A percentile compares a stretch with the other conserved stretches of the same genome.
These are phyloP conservation scores for Eristalis intricaria DNA, from an alignment of 2,888 invertebrate genomes.

Conservation along the genomic window DNA sequence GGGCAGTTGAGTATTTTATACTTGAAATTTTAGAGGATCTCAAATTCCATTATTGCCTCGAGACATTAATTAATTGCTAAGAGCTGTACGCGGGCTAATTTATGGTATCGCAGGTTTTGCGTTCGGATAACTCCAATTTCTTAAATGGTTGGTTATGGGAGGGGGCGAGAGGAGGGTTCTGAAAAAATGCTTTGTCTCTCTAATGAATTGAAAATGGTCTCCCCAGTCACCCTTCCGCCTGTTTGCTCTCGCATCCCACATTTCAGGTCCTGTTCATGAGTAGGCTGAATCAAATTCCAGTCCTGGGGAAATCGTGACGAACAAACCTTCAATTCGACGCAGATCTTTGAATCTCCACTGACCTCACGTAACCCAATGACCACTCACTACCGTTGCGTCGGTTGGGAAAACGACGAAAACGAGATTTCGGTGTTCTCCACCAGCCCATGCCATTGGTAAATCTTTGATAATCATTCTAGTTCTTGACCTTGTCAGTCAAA, in stretches of 20 bases:
- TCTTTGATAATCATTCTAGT: constrained; percentile 3
- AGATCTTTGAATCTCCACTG: too few relatives aligned
- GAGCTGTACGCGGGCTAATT: not conserved
- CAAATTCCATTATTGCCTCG: not conserved
- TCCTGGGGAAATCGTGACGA: too few relatives aligned
- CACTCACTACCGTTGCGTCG: too few relatives aligned
- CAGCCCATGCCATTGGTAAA: not conserved
- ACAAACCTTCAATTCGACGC: too few relatives aligned
- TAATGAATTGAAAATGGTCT: not conserved
- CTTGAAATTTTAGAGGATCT: not conserved
- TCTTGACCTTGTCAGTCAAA: constrained; percentile 25
- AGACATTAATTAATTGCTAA: not conserved
- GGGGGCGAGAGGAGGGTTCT: not conserved
- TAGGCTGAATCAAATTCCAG: too few relatives aligned
- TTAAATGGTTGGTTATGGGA: not conserved
- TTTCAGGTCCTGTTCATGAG: not conserved
- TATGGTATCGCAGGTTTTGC: not conserved
- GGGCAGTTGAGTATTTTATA: not conserved
- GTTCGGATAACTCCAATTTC: not conserved
- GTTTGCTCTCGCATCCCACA: not conserved
- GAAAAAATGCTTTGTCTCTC: not conserved
- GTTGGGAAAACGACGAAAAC: too few relatives aligned
- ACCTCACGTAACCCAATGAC: too few relatives aligned
- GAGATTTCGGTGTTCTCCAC: not conserved
- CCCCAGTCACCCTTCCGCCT: not conserved